A percentile compares a stretch with the other conserved stretches of the same genome.
Evolutionary conservation across 2,888 invertebrate species (phyloP).

Genomic region (Spisula subtruncata): DNA sequence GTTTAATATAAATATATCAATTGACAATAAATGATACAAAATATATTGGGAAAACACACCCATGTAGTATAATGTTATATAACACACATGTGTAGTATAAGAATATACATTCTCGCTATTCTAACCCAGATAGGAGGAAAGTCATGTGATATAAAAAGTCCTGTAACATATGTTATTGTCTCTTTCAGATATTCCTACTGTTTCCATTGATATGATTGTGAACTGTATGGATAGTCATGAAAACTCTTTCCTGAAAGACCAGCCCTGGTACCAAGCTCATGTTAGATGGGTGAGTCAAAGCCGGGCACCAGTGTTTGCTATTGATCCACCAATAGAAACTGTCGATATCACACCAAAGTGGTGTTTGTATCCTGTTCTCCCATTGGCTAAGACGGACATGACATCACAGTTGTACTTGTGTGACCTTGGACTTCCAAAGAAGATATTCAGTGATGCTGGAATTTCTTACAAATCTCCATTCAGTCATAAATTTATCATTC

Average conservation of each 20-base stretch:
- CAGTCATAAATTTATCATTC: conserved; percentile 94
- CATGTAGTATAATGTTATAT: too few relatives aligned
- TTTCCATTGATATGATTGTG: conserved; percentile 86
- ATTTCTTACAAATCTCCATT: conserved; percentile 95
- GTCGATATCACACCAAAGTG: conserved; percentile 89
- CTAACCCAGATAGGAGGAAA: too few relatives aligned
- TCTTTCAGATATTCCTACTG: conserved; percentile 79
- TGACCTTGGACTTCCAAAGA: conserved; percentile 94
- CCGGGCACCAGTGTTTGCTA: conserved; percentile 92
- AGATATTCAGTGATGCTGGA: conserved; percentile 92
- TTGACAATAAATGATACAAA: too few relatives aligned
- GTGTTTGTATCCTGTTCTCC: conserved; percentile 92
- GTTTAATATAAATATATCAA: too few relatives aligned
- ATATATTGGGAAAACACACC: too few relatives aligned
- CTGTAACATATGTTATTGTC: background rate
- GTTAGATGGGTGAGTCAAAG: conserved; percentile 92
- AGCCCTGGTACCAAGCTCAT: conserved; percentile 89
- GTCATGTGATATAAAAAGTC: too few relatives aligned
- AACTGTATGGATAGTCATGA: conserved; percentile 86
- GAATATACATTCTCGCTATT: too few relatives aligned
- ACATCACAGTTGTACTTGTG: conserved; percentile 92
- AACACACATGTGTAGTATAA: too few relatives aligned
- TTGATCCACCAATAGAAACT: conserved; percentile 93
- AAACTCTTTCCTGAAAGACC: conserved; percentile 72
- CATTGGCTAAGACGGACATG: conserved; percentile 90